These are phyloP conservation scores for Ischnura elegans DNA, from an alignment of 2,888 invertebrate species.

Conservation along the genomic window DNA sequence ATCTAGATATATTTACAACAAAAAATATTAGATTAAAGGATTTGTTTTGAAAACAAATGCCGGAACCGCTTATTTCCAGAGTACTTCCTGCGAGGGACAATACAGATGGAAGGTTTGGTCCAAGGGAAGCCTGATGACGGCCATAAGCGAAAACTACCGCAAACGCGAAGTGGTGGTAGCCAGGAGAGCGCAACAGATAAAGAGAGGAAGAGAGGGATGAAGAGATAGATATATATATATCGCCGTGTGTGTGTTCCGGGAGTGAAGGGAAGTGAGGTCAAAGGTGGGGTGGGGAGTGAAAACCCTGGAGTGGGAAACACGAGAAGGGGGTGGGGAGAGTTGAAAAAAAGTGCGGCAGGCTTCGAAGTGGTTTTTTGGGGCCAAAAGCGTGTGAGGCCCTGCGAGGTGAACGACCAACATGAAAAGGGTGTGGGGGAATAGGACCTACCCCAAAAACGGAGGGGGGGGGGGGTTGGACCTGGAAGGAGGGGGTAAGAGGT, in stretches of 20 bases:
- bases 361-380: background rate
- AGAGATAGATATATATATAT: no score
- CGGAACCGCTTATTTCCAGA: no score
- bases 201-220: background rate
- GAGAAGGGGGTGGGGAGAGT: background rate
- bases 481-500: no score
- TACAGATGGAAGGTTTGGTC: no score
- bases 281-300: background rate
- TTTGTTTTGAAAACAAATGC: no score
- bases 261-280: background rate
- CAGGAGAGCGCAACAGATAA: background rate
- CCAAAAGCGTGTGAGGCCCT: background rate
- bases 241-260: background rate
- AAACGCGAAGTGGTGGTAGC: no score
- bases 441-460: conserved; percentile 13
- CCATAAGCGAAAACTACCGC: no score
- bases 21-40: no score
- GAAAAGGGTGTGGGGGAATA: background rate
- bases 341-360: background rate
- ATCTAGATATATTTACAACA: no score
- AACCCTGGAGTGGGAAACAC: background rate
- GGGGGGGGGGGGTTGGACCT: background rate
- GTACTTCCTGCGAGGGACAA: no score
- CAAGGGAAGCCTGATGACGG: no score
- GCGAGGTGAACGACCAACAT: conserved; percentile 23